phyloP scores from a whole-genome alignment of 2,797 vertebrate species.

The Leucoraja ocellata region DNA sequence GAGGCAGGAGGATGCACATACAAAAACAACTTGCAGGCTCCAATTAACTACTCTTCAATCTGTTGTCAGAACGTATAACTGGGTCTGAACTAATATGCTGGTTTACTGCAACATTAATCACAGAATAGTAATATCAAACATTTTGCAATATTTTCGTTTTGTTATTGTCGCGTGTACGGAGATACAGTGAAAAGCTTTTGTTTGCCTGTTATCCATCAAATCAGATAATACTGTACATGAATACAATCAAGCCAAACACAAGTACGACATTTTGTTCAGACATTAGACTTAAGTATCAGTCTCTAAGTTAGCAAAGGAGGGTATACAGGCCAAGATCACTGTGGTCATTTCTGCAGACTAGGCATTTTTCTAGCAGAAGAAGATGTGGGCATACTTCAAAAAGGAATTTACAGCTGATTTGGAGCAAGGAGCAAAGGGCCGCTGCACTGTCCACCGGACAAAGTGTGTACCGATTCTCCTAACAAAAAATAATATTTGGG shows the following conservation, averaged over 20 bases:
- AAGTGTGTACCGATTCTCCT: background rate
- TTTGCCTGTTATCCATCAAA: too few relatives aligned
- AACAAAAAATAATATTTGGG: background rate
- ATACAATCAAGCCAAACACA: background rate
- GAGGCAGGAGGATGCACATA: background rate
- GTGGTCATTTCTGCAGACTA: background rate
- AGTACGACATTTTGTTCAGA: background rate
- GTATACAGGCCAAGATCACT: background rate
- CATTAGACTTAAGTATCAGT: constrained; percentile 5
- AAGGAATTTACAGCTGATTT: constrained; percentile 1
- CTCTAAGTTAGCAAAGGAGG: background rate
- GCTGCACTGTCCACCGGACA: background rate
- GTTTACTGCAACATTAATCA: background rate
- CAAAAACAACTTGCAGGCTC: background rate
- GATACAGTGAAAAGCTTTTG: too few relatives aligned
- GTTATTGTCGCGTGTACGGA: too few relatives aligned
- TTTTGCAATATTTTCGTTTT: background rate
- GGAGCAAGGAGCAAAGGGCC: background rate
- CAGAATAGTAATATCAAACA: background rate
- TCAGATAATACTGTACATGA: too few relatives aligned
- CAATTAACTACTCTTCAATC: constrained; percentile 15
- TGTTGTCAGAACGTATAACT: background rate
- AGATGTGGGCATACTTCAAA: background rate
- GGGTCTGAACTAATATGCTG: background rate
- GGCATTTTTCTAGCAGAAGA: background rate